phyloP scores from a whole-genome alignment of 2,797 vertebrate genomes.

The Psittacula echo region DNA sequence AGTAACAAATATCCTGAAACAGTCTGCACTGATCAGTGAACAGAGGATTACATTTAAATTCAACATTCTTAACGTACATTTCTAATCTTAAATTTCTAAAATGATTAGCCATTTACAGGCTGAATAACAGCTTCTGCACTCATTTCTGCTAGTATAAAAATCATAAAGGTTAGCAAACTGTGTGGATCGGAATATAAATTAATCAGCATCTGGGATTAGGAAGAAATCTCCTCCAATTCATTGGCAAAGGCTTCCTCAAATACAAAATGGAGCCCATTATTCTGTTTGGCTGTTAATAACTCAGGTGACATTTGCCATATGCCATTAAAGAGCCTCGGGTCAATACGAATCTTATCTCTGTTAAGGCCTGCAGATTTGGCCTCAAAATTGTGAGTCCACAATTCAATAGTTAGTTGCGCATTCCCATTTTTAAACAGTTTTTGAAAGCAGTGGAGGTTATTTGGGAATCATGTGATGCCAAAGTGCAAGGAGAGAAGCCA shows the following conservation, averaged over 20 bases:
- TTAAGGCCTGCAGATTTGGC: constrained; percentile 35
- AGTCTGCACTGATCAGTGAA: constrained; percentile 17
- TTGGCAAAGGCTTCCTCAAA: constrained; percentile 57
- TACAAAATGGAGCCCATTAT: constrained; percentile 19
- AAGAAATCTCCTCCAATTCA: constrained; percentile 59
- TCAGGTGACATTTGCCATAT: constrained; percentile 59
- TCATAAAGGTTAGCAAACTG: constrained; percentile 62
- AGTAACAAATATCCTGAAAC: constrained; percentile 14
- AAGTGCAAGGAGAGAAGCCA: neutral
- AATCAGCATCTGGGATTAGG: constrained; percentile 50
- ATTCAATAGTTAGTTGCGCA: neutral
- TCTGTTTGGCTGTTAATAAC: constrained; percentile 66
- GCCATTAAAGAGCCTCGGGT: constrained; percentile 19
- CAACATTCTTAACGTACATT: constrained; percentile 24
- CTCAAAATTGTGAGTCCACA: constrained; percentile 38
- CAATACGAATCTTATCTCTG: constrained; percentile 50
- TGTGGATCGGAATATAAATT: constrained; percentile 57
- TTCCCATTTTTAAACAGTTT: constrained; percentile 21
- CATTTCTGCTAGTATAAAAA: constrained; percentile 38
- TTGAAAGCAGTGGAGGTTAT: neutral
- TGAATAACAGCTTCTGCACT: constrained; percentile 39
- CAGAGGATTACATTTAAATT: constrained; percentile 42
- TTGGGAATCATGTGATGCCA: neutral
- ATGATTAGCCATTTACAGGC: constrained; percentile 38
- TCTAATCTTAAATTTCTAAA: constrained; percentile 61